phyloP scores from a whole-genome alignment of 2,888 invertebrate genomes.

The Panorpa germanica region DNA sequence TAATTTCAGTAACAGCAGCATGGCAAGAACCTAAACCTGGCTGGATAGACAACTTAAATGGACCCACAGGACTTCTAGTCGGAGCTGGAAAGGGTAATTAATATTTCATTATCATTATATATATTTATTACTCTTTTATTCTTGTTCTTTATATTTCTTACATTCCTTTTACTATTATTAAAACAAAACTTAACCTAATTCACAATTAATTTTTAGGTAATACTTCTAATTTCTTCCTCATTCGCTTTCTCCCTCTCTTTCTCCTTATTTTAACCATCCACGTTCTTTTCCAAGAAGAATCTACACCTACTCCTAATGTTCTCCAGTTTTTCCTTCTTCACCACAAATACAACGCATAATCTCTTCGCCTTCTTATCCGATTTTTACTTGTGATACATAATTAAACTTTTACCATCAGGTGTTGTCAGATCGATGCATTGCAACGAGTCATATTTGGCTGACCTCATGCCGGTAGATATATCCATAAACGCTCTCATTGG shows the following conservation, averaged over 20 bases:
- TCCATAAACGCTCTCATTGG: constrained; percentile 63
- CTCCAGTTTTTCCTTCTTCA: constrained; percentile 3
- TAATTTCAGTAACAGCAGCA: constrained; percentile 52
- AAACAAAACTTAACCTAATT: too few species aligned
- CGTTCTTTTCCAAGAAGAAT: background rate
- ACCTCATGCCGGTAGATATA: constrained; percentile 61
- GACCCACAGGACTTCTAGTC: constrained; percentile 68
- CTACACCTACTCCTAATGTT: background rate
- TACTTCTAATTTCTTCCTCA: background rate
- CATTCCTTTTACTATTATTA: too few species aligned
- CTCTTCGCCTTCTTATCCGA: background rate
- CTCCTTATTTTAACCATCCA: background rate
- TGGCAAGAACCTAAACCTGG: constrained; percentile 62
- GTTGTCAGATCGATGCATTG: constrained; percentile 74
- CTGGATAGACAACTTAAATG: constrained; percentile 84
- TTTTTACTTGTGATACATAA: background rate
- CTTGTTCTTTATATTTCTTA: too few species aligned
- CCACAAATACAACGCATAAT: background rate
- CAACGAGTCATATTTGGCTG: constrained; percentile 35
- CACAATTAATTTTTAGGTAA: too few species aligned
- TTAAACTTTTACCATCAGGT: constrained; percentile 20
- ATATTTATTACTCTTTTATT: too few species aligned
- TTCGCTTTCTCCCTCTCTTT: background rate
- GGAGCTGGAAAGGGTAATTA: constrained; percentile 54
- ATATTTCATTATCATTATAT: too few species aligned